A percentile compares a stretch with the other conserved stretches of the same genome.
phyloP scores from a whole-genome alignment of 2,797 vertebrate genomes.

The Halcyon chelicuti region DNA sequence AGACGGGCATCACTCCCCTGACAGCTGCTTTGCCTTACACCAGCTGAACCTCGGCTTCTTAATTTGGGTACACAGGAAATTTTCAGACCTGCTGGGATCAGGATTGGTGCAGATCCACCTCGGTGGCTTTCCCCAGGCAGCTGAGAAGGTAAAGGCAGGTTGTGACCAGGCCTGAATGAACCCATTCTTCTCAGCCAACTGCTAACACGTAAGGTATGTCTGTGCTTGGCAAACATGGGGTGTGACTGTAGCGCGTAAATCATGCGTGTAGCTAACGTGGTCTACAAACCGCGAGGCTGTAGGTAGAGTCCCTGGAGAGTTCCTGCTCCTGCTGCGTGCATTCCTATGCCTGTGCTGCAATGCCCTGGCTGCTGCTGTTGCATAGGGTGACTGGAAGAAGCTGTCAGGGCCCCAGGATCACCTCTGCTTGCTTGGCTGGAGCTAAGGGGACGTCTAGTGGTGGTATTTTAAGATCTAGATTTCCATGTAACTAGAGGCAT shows the following conservation, averaged over 20 bases:
- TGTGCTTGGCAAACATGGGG: not conserved
- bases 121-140: not conserved
- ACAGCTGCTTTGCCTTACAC: not conserved
- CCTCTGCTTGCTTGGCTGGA: not conserved
- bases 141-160: not conserved
- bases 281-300: not conserved
- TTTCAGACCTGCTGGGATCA: not conserved
- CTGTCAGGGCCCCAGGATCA: not conserved
- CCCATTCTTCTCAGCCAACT: not conserved
- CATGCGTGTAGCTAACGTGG: not conserved
- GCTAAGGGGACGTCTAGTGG: not conserved
- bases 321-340: not conserved
- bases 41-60: not conserved
- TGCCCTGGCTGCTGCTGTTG: not conserved
- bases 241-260: not conserved
- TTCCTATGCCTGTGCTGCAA: rapidly evolving
- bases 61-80: not conserved
- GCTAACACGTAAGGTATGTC: not conserved
- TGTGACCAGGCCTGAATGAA: not conserved
- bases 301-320: not conserved
- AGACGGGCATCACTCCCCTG: not conserved
- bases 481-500: not conserved
- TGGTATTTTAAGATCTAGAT: not conserved
- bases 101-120: not conserved
- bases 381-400: not conserved